These are phyloP conservation scores for Neoniphon sammara DNA, from an alignment of 2,797 vertebrate genomes.

Conservation along the genomic window DNA sequence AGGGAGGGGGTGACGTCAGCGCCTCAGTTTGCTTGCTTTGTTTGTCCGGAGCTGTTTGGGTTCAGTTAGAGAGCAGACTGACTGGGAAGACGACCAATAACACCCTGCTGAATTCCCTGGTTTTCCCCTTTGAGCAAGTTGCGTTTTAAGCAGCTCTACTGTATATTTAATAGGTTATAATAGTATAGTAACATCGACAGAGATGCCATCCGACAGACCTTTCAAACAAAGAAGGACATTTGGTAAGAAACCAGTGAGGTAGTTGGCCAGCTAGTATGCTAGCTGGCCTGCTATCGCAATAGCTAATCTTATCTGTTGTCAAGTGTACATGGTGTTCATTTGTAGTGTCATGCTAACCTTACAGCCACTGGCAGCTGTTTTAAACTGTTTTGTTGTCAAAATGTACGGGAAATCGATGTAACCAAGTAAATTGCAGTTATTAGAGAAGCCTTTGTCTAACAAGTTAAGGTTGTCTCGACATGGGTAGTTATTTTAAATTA, in stretches of 20 bases:
- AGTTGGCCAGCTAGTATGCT: constrained; percentile 24
- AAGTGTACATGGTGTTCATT: background rate
- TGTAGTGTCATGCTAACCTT: background rate
- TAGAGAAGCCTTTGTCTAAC: rapidly evolving
- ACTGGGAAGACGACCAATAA: constrained; percentile 26
- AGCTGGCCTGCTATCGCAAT: constrained; percentile 50
- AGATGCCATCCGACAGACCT: constrained; percentile 94
- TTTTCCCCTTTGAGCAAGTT: background rate
- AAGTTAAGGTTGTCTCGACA: background rate
- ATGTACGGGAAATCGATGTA: background rate
- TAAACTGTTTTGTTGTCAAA: background rate
- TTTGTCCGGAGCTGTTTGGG: constrained; percentile 67
- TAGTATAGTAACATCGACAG: constrained; percentile 19
- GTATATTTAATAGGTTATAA: background rate
- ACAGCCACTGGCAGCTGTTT: background rate
- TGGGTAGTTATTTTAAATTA: background rate
- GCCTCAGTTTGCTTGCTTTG: constrained; percentile 62
- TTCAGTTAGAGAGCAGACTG: constrained; percentile 42
- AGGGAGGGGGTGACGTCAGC: constrained; percentile 74
- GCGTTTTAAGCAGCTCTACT: background rate
- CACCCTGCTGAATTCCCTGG: background rate
- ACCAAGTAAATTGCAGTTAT: background rate
- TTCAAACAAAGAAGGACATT: constrained; percentile 96
- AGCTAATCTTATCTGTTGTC: constrained; percentile 23
- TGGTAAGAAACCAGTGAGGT: constrained; percentile 82